phyloP scores from a whole-genome alignment of 1,140 invertebrate species.

The Rhynchophorus ferrugineus region DNA sequence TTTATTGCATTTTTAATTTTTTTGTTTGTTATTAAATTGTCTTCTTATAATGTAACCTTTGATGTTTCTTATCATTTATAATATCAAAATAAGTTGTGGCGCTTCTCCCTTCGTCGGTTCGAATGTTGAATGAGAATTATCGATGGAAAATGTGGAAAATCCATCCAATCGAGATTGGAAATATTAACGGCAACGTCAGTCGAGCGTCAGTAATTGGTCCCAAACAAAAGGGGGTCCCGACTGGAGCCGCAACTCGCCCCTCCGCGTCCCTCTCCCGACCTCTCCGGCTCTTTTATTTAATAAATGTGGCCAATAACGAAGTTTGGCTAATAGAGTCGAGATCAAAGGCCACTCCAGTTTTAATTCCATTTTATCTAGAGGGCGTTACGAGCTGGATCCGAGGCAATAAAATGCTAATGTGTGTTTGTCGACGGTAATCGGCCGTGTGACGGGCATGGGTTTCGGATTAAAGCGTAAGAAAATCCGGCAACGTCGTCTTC shows the following conservation, averaged over 20 bases:
- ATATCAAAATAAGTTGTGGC: no score
- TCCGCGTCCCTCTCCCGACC: neutral
- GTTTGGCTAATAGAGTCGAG: conserved; percentile 39
- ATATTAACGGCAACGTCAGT: neutral
- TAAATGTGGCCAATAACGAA: conserved; percentile 35
- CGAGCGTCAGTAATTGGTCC: neutral
- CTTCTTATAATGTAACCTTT: no score
- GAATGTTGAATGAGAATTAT: no score
- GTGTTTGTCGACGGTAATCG: conserved; percentile 44
- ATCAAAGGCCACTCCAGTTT: conserved; percentile 40
- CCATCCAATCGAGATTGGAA: no score
- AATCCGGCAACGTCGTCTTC: no score
- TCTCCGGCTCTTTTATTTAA: conserved; percentile 37
- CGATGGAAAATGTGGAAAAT: no score
- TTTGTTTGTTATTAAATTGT: no score
- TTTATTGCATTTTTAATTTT: no score
- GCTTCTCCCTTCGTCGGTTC: no score
- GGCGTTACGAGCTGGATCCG: conserved; percentile 38
- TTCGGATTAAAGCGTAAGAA: neutral
- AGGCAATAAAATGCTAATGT: conserved; percentile 47
- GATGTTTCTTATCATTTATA: no score
- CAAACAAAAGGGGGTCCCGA: neutral
- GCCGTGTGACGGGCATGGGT: conserved; percentile 25
- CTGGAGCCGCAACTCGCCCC: neutral
- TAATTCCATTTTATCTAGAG: conserved; percentile 42